phyloP scores from a whole-genome alignment of 2,113 vertebrate species.

The Malurus melanocephalus region DNA sequence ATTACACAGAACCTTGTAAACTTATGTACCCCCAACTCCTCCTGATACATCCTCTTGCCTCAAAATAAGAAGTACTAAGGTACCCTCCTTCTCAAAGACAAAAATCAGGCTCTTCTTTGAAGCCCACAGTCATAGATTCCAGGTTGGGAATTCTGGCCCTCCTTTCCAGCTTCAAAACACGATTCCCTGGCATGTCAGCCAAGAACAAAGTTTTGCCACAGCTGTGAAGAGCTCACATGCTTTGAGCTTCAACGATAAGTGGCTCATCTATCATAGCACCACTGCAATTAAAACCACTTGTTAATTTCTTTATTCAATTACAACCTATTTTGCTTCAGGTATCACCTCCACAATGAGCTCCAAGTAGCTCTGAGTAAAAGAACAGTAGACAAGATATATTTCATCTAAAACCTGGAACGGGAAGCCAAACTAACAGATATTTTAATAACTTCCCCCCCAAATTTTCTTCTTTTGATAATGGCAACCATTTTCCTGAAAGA shows the following conservation, averaged over 20 bases:
- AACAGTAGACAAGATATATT: not conserved
- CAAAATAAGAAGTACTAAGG: not conserved
- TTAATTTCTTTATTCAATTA: not conserved
- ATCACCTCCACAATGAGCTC: not conserved
- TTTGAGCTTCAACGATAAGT: not conserved
- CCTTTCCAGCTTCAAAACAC: not conserved
- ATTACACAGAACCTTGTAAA: not conserved
- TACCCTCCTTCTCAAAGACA: not conserved
- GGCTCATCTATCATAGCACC: not conserved
- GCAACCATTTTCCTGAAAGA: not conserved
- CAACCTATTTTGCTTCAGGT: not conserved
- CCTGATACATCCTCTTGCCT: not conserved
- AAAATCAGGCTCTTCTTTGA: not conserved
- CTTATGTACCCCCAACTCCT: not conserved
- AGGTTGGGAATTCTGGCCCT: not conserved
- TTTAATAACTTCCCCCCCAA: rapidly evolving
- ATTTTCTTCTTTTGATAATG: not conserved
- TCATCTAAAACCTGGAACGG: not conserved
- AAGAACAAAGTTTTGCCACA: not conserved
- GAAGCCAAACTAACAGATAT: not conserved
- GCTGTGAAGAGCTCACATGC: not conserved
- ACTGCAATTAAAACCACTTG: not conserved
- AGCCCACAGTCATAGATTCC: not conserved
- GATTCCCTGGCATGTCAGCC: not conserved
- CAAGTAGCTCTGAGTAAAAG: not conserved